phyloP scores from a whole-genome alignment of 2,113 vertebrate species.

The Phrynosoma platyrhinos region DNA sequence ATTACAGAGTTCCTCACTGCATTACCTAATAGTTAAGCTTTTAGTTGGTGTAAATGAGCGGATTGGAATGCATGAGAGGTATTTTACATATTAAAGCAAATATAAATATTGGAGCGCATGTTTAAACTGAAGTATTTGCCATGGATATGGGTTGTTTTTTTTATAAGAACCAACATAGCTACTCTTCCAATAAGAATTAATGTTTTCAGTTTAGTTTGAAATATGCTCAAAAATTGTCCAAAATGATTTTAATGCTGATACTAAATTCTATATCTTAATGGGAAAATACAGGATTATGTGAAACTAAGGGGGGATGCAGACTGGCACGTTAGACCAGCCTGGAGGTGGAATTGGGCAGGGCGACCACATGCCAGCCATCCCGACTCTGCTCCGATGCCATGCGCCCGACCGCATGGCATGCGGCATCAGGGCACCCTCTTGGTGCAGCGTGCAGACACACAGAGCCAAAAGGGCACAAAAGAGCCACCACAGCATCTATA shows the following conservation, averaged over 20 bases:
- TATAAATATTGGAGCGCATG: neutral
- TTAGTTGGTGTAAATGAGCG: neutral
- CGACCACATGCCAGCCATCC: no score
- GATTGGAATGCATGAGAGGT: neutral
- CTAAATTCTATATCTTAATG: neutral
- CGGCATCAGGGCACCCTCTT: no score
- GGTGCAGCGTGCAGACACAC: no score
- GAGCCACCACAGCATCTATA: no score
- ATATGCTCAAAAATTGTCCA: neutral
- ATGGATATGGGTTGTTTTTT: neutral
- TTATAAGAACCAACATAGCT: no score
- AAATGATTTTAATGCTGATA: neutral
- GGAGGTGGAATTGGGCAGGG: no score
- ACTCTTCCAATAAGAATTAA: neutral
- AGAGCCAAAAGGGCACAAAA: no score
- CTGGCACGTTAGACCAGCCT: no score
- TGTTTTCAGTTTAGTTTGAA: neutral
- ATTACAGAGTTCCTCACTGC: slow-evolving; percentile 15
- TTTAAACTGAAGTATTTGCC: neutral
- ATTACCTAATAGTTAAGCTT: slow-evolving; percentile 32
- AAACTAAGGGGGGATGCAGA: neutral
- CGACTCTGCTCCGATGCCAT: no score
- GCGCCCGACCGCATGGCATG: no score
- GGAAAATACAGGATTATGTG: neutral
- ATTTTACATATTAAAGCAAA: neutral